Percentiles rank a stretch among this genome's conserved stretches.
Conservation (phyloP, 2,797 vertebrate species). For the Chaetodon trifasciatus region DNA sequence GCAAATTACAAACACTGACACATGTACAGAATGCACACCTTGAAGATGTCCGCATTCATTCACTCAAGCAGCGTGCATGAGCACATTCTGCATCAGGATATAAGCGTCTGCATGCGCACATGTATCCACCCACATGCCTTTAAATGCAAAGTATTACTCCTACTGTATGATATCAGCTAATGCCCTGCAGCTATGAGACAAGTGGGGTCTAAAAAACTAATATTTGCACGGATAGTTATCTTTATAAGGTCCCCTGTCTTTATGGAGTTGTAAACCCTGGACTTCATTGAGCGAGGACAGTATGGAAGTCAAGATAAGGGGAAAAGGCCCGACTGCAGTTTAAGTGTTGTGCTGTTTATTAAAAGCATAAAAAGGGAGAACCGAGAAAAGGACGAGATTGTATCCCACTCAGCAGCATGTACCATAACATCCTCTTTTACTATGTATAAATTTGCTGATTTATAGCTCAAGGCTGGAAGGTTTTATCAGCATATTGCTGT, state of each 20-base stretch:
- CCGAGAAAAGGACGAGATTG: conserved; percentile 15
- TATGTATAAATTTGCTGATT: background rate
- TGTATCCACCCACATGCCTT: conserved; percentile 5
- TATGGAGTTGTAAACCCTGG: conserved; percentile 71
- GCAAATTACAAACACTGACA: conserved; percentile 41
- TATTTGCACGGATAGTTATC: conserved; percentile 74
- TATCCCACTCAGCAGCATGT: background rate
- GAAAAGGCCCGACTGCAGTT: conserved; percentile 34
- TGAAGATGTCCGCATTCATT: conserved; percentile 14
- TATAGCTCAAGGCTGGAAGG: background rate
- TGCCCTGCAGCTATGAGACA: conserved; percentile 37
- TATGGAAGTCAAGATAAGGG: conserved; percentile 70
- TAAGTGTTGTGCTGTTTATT: conserved; percentile 61
- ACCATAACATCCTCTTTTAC: background rate
- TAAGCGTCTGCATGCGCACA: background rate
- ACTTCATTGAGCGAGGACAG: conserved; percentile 66
- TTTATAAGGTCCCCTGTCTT: conserved; percentile 69
- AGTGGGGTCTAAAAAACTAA: conserved; percentile 46
- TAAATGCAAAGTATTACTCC: conserved; percentile 37
- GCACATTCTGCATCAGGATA: background rate
- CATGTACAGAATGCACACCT: background rate
- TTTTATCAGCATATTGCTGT: conserved; percentile 3
- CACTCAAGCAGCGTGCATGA: background rate
- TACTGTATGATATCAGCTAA: conserved; percentile 42
- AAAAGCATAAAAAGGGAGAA: conserved; percentile 46